phyloP scores from a whole-genome alignment of 2,888 invertebrate species.

The Panopea generosa region DNA sequence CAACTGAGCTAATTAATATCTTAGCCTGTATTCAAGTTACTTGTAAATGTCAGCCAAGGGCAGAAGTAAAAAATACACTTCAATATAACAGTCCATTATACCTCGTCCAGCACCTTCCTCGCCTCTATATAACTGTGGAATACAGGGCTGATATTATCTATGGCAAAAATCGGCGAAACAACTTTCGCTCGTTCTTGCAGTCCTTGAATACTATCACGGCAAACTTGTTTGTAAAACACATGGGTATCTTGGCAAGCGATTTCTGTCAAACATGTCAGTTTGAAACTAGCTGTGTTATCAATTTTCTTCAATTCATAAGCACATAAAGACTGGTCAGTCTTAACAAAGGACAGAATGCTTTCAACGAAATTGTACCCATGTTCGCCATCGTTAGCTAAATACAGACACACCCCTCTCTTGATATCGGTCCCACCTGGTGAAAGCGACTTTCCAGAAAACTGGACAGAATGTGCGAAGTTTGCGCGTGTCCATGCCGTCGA shows the following conservation, averaged over 20 bases:
- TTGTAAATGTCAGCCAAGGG: too few species aligned
- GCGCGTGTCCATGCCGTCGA: slow-evolving; percentile 17
- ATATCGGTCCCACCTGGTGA: too few species aligned
- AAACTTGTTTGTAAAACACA: background rate
- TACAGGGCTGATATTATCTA: slow-evolving; percentile 59
- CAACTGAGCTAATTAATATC: too few species aligned
- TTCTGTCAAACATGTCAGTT: background rate
- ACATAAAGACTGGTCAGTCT: background rate
- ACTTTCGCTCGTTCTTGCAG: background rate
- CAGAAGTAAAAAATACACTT: too few species aligned
- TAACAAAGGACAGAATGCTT: background rate
- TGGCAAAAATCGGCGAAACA: slow-evolving; percentile 54
- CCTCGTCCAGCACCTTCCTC: slow-evolving; percentile 55
- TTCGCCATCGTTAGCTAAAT: background rate
- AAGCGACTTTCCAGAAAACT: background rate
- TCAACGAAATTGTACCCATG: background rate
- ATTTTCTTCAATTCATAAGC: background rate
- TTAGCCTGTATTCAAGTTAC: too few species aligned
- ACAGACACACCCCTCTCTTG: background rate
- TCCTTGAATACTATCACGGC: background rate
- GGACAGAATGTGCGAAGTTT: slow-evolving; percentile 18
- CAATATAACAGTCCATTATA: too few species aligned
- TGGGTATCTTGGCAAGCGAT: background rate
- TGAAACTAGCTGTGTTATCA: background rate
- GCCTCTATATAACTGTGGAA: slow-evolving; percentile 56